A percentile compares a stretch with the other conserved stretches of the same genome.
Conservation (phyloP, 2,888 invertebrate genomes). For the Ormyrus labotus region DNA sequence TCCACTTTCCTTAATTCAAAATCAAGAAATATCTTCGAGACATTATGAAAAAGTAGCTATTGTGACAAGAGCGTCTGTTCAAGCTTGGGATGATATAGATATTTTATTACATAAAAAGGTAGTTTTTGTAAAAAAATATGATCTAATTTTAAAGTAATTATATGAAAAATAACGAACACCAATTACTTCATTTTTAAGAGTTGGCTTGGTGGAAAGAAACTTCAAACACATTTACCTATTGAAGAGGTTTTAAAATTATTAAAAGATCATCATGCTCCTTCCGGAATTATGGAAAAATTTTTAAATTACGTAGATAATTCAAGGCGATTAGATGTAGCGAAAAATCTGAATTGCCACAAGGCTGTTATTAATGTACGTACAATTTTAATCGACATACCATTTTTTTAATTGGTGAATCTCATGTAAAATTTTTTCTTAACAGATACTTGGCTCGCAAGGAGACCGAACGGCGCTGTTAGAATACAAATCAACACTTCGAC, state of each 20-base stretch:
- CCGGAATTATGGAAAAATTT: conserved; percentile 77
- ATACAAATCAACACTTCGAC: conserved; percentile 80
- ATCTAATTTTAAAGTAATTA: conserved; percentile 1
- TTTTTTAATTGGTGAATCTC: conserved; percentile 6
- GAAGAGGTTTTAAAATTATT: conserved; percentile 76
- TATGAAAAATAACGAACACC: conserved; percentile 17
- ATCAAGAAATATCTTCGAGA: conserved; percentile 77
- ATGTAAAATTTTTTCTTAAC: conserved; percentile 14
- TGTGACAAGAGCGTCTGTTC: conserved; percentile 79
- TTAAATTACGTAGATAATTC: conserved; percentile 78
- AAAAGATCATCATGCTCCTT: conserved; percentile 73
- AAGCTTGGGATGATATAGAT: conserved; percentile 82
- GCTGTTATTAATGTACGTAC: conserved; percentile 80
- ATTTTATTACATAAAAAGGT: conserved; percentile 81
- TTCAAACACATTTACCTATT: conserved; percentile 74
- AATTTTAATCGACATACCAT: neutral
- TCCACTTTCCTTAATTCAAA: conserved; percentile 78
- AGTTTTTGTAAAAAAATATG: conserved; percentile 25
- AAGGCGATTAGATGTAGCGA: conserved; percentile 80
- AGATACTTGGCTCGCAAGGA: conserved; percentile 78
- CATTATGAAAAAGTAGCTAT: conserved; percentile 85
- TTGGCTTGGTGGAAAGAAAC: conserved; percentile 76
- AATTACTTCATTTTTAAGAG: conserved; percentile 68
- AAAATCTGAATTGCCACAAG: conserved; percentile 81
- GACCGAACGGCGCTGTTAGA: conserved; percentile 80